Evolutionary conservation across 2,888 invertebrate species (phyloP).

Genomic region (Atethmia centrago): DNA sequence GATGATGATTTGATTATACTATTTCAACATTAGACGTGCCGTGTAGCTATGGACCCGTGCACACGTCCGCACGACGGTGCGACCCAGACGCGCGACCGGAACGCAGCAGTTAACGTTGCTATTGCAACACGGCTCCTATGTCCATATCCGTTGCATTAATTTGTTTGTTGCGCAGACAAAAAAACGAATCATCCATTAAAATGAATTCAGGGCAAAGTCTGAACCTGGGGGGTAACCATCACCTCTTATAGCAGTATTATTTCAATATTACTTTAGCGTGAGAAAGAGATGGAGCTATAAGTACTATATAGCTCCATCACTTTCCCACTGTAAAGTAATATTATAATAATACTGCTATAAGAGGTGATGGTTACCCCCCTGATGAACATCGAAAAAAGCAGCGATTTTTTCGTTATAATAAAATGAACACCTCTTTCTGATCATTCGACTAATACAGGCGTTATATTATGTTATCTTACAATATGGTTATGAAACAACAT

Average conservation of each 20-base stretch:
- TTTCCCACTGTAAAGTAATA: too few species aligned
- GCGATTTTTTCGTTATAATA: not conserved
- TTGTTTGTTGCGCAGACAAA: conserved; percentile 12
- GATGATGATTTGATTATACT: too few species aligned
- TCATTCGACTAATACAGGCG: not conserved
- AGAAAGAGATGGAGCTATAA: too few species aligned
- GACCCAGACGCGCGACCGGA: conserved; percentile 51
- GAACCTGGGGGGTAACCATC: too few species aligned
- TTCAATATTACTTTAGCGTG: too few species aligned
- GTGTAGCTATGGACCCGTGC: conserved; percentile 8
- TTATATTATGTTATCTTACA: not conserved
- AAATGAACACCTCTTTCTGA: not conserved
- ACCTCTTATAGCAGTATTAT: too few species aligned
- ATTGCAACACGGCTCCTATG: conserved; percentile 38
- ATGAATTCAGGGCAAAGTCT: not conserved
- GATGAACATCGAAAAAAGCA: not conserved
- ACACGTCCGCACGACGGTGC: not conserved
- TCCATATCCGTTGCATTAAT: conserved; percentile 37
- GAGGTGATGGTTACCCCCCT: too few species aligned
- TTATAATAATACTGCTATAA: too few species aligned
- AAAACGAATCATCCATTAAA: conserved; percentile 4
- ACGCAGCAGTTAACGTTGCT: conserved; percentile 46
- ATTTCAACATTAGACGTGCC: not conserved
- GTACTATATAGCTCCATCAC: too few species aligned
- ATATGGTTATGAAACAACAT: not conserved